A percentile compares a stretch with the other conserved stretches of the same genome.
Evolutionary conservation across 2,113 vertebrate species (phyloP).

Genomic region (Esox niger): DNA sequence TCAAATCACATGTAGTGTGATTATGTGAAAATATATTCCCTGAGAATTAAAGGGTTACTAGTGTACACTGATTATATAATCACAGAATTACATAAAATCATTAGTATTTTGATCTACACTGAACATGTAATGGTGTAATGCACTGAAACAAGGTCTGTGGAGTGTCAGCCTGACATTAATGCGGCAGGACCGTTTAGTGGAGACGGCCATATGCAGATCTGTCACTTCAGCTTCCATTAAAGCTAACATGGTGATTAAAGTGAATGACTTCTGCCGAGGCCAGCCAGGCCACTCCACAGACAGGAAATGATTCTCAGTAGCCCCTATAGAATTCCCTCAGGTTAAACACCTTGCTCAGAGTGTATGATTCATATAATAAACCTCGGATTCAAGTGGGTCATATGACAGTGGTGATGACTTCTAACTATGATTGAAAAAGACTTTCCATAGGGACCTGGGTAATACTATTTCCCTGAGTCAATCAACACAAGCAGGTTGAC

Average conservation of each 20-base stretch:
- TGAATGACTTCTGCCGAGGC: slow-evolving; percentile 42
- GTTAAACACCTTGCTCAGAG: slow-evolving; percentile 47
- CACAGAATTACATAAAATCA: slow-evolving; percentile 32
- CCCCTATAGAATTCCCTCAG: slow-evolving; percentile 14
- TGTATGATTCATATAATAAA: slow-evolving; percentile 42
- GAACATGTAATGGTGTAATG: slow-evolving; percentile 27
- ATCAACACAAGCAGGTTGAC: background rate
- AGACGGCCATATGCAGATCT: slow-evolving; percentile 27
- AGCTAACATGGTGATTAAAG: slow-evolving; percentile 49
- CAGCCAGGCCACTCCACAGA: slow-evolving; percentile 28
- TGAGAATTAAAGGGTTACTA: background rate
- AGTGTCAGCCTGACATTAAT: slow-evolving; percentile 22
- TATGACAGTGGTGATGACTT: slow-evolving; percentile 11
- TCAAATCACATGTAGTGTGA: slow-evolving; percentile 9
- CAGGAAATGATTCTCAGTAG: slow-evolving; percentile 27
- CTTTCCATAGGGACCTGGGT: slow-evolving; percentile 19
- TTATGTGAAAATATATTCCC: slow-evolving; percentile 9
- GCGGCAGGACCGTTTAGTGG: slow-evolving; percentile 26
- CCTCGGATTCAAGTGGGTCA: slow-evolving; percentile 23
- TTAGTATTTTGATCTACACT: slow-evolving; percentile 16
- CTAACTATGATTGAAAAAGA: slow-evolving; percentile 32
- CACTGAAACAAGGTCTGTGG: slow-evolving; percentile 36
- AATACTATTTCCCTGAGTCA: slow-evolving; percentile 10
- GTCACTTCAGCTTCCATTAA: slow-evolving; percentile 41
- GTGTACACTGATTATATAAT: slow-evolving; percentile 12